Evolutionary conservation across 2,888 invertebrate genomes (phyloP).

Genomic region (Argyra leucocephala): DNA sequence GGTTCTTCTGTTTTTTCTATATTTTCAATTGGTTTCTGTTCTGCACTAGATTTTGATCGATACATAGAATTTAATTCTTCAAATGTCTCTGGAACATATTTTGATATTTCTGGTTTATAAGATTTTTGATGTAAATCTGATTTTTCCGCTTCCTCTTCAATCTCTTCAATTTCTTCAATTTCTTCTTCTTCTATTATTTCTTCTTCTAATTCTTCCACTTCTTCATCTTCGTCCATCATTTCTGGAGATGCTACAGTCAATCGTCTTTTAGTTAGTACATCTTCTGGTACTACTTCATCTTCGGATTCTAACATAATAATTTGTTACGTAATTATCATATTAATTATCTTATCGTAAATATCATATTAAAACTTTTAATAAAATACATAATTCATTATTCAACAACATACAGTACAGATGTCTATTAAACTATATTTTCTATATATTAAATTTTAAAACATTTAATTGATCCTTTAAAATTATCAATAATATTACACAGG

Average conservation of each 20-base stretch:
- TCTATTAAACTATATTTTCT: too few species aligned
- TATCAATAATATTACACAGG: too few species aligned
- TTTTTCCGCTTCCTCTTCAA: slow-evolving; percentile 25
- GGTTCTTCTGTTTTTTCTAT: not conserved
- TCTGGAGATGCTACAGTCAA: slow-evolving; percentile 38
- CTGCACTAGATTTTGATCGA: slow-evolving; percentile 26
- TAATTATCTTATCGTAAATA: too few species aligned
- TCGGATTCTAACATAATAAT: not conserved
- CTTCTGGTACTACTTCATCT: slow-evolving; percentile 23
- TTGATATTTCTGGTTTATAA: slow-evolving; percentile 25
- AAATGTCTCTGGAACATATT: slow-evolving; percentile 36
- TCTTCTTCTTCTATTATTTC: slow-evolving; percentile 37
- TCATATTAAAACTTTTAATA: too few species aligned
- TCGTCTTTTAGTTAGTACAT: slow-evolving; percentile 35
- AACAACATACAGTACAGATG: too few species aligned
- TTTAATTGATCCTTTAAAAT: too few species aligned
- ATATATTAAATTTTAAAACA: too few species aligned
- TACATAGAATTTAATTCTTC: slow-evolving; percentile 38
- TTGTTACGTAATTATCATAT: not conserved
- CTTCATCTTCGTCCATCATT: slow-evolving; percentile 17
- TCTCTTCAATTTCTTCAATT: slow-evolving; percentile 28
- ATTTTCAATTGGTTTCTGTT: slow-evolving; percentile 31
- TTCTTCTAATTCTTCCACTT: slow-evolving; percentile 34
- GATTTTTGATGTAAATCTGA: slow-evolving; percentile 24
- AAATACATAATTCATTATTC: too few species aligned